A percentile compares a stretch with the other conserved stretches of the same genome.
Evolutionary conservation across 2,797 vertebrate genomes (phyloP).

Genomic region (Fistularia commersonii): DNA sequence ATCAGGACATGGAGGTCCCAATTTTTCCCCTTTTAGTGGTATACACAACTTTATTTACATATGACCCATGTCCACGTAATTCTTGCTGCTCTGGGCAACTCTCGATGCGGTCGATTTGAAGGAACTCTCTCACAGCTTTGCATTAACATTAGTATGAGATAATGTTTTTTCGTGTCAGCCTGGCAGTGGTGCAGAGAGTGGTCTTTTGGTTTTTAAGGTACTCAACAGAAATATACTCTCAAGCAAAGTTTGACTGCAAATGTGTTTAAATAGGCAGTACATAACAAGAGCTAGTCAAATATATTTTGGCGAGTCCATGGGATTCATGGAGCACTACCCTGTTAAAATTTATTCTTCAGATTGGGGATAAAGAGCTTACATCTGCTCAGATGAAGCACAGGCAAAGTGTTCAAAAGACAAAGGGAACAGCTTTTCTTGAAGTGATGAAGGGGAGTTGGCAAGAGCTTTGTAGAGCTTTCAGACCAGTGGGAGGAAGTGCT

Average conservation of each 20-base stretch:
- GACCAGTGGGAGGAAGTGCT: slow-evolving; percentile 28
- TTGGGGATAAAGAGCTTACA: slow-evolving; percentile 10
- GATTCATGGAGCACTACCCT: slow-evolving; percentile 65
- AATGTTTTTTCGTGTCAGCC: slow-evolving; percentile 39
- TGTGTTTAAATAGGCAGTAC: slow-evolving; percentile 44
- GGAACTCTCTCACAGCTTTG: too few species aligned
- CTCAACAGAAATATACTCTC: slow-evolving; percentile 17
- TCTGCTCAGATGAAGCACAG: slow-evolving; percentile 30
- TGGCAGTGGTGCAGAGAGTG: slow-evolving; percentile 60
- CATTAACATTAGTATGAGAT: slow-evolving; percentile 14
- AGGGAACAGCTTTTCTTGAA: slow-evolving; percentile 19
- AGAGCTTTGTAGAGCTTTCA: slow-evolving; percentile 32
- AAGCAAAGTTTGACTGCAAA: slow-evolving; percentile 9
- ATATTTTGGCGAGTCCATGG: slow-evolving; percentile 71
- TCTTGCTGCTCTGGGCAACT: slow-evolving; percentile 11
- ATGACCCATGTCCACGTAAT: slow-evolving; percentile 11
- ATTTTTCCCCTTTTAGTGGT: slow-evolving; percentile 28
- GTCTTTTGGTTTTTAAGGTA: slow-evolving; percentile 16
- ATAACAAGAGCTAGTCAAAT: slow-evolving; percentile 50
- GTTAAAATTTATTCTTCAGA: slow-evolving; percentile 45
- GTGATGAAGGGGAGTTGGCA: slow-evolving; percentile 24
- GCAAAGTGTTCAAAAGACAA: slow-evolving; percentile 32
- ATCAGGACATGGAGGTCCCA: too few species aligned
- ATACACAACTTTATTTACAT: slow-evolving; percentile 16
- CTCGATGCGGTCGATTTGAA: not conserved